These are phyloP conservation scores for Ailuropoda melanoleuca DNA, from an alignment of 2,113 vertebrate genomes.

Conservation along the genomic window DNA sequence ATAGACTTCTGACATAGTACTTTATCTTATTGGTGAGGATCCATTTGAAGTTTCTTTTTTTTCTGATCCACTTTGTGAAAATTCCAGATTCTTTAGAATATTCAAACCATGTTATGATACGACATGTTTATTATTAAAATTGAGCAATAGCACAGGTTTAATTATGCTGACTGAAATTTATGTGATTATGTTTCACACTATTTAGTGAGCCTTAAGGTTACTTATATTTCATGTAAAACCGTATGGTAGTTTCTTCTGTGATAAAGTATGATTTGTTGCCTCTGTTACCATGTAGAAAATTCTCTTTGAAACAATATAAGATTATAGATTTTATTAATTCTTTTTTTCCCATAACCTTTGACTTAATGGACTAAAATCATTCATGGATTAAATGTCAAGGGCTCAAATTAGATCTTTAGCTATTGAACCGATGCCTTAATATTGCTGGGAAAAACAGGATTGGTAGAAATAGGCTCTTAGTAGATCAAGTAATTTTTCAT, in stretches of 20 bases:
- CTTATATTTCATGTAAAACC: neutral
- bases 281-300: neutral
- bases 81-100: slow-evolving; percentile 8
- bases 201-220: neutral
- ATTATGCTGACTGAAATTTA: neutral
- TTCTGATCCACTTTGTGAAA: neutral
- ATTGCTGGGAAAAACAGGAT: neutral
- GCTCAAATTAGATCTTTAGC: neutral
- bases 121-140: neutral
- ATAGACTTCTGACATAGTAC: neutral
- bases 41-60: neutral
- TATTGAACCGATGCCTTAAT: neutral
- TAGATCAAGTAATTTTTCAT: neutral
- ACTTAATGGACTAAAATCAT: neutral
- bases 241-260: neutral
- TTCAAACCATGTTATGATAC: neutral
- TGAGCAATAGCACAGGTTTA: neutral
- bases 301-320: neutral
- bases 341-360: neutral
- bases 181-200: neutral
- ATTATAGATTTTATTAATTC: neutral
- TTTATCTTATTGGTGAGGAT: neutral
- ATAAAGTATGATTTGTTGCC: neutral
- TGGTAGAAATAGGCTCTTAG: neutral
- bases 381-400: neutral